These are phyloP conservation scores for Papilio elwesi DNA, from an alignment of 2,888 invertebrate species.

Conservation along the genomic window DNA sequence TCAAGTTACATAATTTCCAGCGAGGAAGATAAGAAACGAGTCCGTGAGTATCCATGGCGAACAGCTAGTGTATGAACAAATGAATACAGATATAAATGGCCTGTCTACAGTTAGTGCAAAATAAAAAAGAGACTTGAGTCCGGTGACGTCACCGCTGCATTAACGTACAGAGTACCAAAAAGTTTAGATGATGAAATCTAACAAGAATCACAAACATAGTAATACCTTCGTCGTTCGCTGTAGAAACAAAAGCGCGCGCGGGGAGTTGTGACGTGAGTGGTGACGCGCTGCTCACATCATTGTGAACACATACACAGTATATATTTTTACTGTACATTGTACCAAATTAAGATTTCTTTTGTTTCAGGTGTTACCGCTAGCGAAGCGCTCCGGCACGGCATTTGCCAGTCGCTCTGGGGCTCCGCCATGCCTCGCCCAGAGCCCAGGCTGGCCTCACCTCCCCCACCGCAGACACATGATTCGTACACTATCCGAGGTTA, in stretches of 20 bases:
- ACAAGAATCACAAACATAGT: not conserved
- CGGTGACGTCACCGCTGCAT: not conserved
- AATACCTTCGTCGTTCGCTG: too few relatives aligned
- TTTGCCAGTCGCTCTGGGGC: slow-evolving; percentile 78
- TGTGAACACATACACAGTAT: too few relatives aligned
- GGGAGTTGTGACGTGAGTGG: too few relatives aligned
- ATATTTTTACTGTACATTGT: too few relatives aligned
- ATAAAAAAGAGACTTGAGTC: not conserved
- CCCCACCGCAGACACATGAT: slow-evolving; percentile 60
- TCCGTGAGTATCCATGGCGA: too few relatives aligned
- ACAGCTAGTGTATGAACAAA: too few relatives aligned
- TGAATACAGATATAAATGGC: too few relatives aligned
- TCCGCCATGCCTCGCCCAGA: slow-evolving; percentile 67
- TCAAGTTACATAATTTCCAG: too few relatives aligned
- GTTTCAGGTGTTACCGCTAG: slow-evolving; percentile 72
- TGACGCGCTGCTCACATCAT: too few relatives aligned
- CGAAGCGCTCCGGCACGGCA: slow-evolving; percentile 72
- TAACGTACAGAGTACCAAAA: not conserved
- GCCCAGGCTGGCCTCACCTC: slow-evolving; percentile 63
- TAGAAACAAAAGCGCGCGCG: too few relatives aligned
- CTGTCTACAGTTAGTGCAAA: not conserved
- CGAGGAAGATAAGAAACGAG: too few relatives aligned
- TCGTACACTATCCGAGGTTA: slow-evolving; percentile 70
- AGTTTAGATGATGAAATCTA: not conserved
- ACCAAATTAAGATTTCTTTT: slow-evolving; percentile 26